Evolutionary conservation across 53 echinoderm and acorn worm genomes (phyloP), one percentile per base, ranked within the genome.

Genomic region (Antedon mediterranea): DNA sequence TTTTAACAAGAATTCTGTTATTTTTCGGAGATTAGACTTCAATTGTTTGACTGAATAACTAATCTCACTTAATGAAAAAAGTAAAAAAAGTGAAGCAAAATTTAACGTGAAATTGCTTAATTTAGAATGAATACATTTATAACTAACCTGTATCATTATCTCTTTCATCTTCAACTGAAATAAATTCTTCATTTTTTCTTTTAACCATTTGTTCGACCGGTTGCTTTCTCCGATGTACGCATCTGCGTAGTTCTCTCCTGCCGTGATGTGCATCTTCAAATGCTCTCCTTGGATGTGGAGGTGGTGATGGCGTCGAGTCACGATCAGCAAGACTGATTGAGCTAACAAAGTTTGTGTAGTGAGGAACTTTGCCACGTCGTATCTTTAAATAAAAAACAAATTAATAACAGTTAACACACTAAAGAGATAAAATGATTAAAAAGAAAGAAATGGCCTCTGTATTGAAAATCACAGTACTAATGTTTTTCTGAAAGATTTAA

Each of bases 341-440:
- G 42, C 79, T 89, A 2, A 97, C 89, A 83, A 97, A 97, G 83
- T 92, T 89, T 76, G 91, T 97, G 84, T 97, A 97, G 74, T 89
- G 89, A 0, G 91, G 91, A 13, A 92, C 82, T 31, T 72, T 79
- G 4, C 91, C 91, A 34, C 97, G 75, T n/a, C 83, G 82, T 41
- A 97, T 79, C 97, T 93, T 76, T 34, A 15, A 73, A 71, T 3
- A 28, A 30, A 23, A 28, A 31, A n/a, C 18, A 78, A 30, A 37
- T 37, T 6, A 6, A 6, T 11, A 37, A 37, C 11, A 6, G 4
- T 37, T 11, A 37, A 11, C 4, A 11, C 11, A 6, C 11, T 6
- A 37, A 37, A 37, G 4, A 37, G 11, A 37, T 37, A 37, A 37
- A 37, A 6, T 11, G 4, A 37, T n/a, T n/a, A n/a, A n/a, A n/a